A percentile compares a stretch with the other conserved stretches of the same genome.
These are phyloP conservation scores for Vesta saturnalis DNA, from an alignment of 2,888 invertebrate species.

Conservation along the genomic window DNA sequence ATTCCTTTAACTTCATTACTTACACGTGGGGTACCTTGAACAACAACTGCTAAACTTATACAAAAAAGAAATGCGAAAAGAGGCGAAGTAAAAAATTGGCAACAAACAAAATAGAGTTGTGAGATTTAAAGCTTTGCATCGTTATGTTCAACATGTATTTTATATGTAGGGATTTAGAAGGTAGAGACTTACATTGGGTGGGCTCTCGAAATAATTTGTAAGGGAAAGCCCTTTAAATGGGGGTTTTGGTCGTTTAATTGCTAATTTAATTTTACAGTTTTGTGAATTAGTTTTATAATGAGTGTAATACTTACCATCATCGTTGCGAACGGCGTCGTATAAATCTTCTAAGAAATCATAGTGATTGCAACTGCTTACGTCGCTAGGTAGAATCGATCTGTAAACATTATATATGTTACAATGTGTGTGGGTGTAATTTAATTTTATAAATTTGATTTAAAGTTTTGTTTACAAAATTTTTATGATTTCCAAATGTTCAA, in stretches of 20 bases:
- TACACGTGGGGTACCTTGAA: too few relatives aligned
- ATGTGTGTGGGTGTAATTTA: too few relatives aligned
- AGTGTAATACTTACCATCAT: slow-evolving; percentile 66
- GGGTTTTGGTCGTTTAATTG: neutral
- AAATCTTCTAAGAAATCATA: slow-evolving; percentile 80
- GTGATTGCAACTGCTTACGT: slow-evolving; percentile 71
- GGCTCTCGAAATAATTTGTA: neutral
- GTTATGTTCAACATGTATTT: slow-evolving; percentile 1
- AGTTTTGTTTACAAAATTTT: neutral
- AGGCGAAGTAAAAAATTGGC: neutral
- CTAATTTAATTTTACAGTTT: neutral
- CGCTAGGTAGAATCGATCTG: slow-evolving; percentile 72
- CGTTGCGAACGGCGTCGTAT: slow-evolving; percentile 72
- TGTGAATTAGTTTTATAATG: neutral
- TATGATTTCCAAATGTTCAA: too few relatives aligned
- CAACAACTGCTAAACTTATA: too few relatives aligned
- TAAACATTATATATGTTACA: neutral
- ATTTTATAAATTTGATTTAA: neutral
- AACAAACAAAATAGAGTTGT: neutral
- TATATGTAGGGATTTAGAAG: neutral
- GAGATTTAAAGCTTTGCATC: neutral
- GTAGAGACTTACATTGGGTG: neutral
- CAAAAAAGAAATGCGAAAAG: neutral
- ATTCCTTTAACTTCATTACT: too few relatives aligned
- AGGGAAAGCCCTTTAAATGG: neutral